Evolutionary conservation across 2,113 vertebrate genomes (phyloP).

Genomic region (Odobenus rosmarus): DNA sequence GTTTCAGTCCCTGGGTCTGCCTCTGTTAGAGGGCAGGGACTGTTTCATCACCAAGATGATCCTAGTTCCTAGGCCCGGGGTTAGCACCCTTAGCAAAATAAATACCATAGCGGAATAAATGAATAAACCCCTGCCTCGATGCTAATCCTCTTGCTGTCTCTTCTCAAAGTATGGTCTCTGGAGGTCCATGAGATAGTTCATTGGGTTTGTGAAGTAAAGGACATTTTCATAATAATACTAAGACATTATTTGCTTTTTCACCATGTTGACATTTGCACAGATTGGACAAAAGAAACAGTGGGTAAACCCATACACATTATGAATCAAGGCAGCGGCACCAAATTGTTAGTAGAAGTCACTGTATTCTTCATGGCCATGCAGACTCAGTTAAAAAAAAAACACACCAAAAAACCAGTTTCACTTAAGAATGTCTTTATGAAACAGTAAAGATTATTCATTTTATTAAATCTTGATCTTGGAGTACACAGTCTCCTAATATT

Average conservation of each 20-base stretch:
- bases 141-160: background rate
- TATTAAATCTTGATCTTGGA: background rate
- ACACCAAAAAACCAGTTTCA: background rate
- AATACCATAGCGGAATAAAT: background rate
- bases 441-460: background rate
- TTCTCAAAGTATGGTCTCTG: background rate
- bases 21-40: background rate
- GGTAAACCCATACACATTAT: background rate
- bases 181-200: background rate
- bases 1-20: background rate
- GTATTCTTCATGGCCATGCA: background rate
- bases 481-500: background rate
- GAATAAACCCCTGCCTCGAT: background rate
- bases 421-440: constrained; percentile 11
- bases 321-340: background rate
- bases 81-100: background rate
- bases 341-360: background rate
- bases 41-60: background rate
- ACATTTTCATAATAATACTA: constrained; percentile 26
- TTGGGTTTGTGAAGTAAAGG: background rate
- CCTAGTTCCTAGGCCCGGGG: background rate
- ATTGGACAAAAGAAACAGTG: background rate
- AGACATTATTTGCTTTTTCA: background rate
- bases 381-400: background rate
- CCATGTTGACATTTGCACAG: background rate